A percentile compares a stretch with the other conserved stretches of the same genome.
Conservation (phyloP, 2,888 invertebrate genomes). For the Platynereis dumerilii region DNA sequence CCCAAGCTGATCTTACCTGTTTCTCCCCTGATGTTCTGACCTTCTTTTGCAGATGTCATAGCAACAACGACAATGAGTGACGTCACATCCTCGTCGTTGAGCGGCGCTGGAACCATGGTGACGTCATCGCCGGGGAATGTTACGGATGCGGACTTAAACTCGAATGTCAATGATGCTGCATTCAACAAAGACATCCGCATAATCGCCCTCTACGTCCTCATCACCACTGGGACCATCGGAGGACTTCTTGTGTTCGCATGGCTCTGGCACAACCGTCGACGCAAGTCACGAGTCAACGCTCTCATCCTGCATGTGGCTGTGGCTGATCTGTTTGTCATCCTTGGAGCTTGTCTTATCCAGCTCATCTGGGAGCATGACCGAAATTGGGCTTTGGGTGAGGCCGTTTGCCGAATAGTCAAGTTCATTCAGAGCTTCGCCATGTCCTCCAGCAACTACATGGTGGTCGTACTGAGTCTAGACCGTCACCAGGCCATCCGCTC, state of each 20-base stretch:
- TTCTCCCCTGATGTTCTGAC: too few relatives aligned
- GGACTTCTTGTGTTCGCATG: slow-evolving; percentile 52
- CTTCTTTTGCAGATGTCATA: too few relatives aligned
- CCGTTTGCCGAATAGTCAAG: slow-evolving; percentile 59
- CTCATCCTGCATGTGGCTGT: slow-evolving; percentile 60
- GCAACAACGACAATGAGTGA: too few relatives aligned
- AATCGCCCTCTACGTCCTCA: slow-evolving; percentile 47
- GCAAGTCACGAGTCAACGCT: slow-evolving; percentile 53
- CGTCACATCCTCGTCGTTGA: too few relatives aligned
- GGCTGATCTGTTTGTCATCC: slow-evolving; percentile 59
- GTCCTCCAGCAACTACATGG: slow-evolving; percentile 59
- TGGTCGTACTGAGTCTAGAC: slow-evolving; percentile 61
- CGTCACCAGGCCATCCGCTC: slow-evolving; percentile 60
- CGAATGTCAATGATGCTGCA: slow-evolving; percentile 49
- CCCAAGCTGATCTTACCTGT: too few relatives aligned
- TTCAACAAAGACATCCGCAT: slow-evolving; percentile 47
- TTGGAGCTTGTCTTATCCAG: slow-evolving; percentile 55
- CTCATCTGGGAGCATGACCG: slow-evolving; percentile 43
- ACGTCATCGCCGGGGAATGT: too few relatives aligned
- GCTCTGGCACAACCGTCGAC: slow-evolving; percentile 50
- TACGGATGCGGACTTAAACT: not conserved
- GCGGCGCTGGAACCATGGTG: too few relatives aligned
- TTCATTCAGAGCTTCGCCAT: slow-evolving; percentile 59
- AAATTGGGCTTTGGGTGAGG: slow-evolving; percentile 48
- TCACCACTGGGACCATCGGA: slow-evolving; percentile 51